phyloP scores from a whole-genome alignment of 2,113 vertebrate species.

The Ploceus nigricollis region DNA sequence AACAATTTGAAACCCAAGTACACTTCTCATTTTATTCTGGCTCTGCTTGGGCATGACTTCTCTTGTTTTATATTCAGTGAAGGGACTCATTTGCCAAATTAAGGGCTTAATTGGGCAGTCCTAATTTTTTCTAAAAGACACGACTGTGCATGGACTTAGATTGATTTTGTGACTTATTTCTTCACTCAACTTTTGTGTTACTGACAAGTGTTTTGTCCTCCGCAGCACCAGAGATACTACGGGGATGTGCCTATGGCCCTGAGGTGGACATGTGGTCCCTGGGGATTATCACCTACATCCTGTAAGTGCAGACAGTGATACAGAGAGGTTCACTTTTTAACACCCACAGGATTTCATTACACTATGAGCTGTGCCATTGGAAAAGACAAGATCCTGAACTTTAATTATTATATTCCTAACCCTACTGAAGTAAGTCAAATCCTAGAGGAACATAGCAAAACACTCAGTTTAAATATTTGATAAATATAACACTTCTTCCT shows the following conservation, averaged over 20 bases:
- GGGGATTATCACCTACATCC: slow-evolving; percentile 87
- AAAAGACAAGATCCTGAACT: not conserved
- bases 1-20: not conserved
- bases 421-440: not conserved
- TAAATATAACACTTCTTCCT: not conserved
- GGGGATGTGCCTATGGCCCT: slow-evolving; percentile 85
- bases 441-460: not conserved
- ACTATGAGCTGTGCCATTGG: not conserved
- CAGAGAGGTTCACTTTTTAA: not conserved
- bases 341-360: not conserved
- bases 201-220: slow-evolving; percentile 27
- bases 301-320: slow-evolving; percentile 75
- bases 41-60: not conserved
- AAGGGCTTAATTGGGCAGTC: not conserved
- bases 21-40: not conserved
- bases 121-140: not conserved
- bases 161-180: not conserved
- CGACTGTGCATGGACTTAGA: fast-evolving
- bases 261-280: slow-evolving; percentile 92
- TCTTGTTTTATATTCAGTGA: not conserved
- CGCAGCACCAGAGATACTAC: slow-evolving; percentile 85
- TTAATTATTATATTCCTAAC: not conserved
- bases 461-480: not conserved
- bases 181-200: not conserved
- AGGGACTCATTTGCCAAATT: not conserved